These are phyloP conservation scores for Hypomecis punctinalis DNA, from an alignment of 2,888 invertebrate genomes.

Conservation along the genomic window DNA sequence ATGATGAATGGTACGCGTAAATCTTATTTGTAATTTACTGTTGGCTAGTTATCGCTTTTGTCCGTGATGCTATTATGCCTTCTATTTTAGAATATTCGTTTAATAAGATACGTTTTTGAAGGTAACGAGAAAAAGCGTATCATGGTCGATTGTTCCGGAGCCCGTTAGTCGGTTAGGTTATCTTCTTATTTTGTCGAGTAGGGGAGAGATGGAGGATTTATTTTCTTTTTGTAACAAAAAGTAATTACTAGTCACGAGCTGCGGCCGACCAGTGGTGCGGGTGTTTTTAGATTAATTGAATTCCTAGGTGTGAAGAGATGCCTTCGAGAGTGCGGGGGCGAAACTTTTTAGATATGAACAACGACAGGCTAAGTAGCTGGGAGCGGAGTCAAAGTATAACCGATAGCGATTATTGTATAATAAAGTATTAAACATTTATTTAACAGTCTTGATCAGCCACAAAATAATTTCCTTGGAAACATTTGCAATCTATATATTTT, in stretches of 20 bases:
- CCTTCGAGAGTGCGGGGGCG: constrained; percentile 54
- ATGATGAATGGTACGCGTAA: constrained; percentile 75
- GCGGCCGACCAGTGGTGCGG: constrained; percentile 65
- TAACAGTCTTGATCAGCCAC: no score
- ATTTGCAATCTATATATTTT: no score
- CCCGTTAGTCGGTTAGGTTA: constrained; percentile 62
- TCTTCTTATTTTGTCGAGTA: constrained; percentile 58
- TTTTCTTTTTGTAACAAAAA: constrained; percentile 70
- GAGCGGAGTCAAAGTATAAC: constrained; percentile 41
- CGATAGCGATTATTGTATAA: constrained; percentile 18
- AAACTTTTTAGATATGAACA: constrained; percentile 54
- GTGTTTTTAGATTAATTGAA: constrained; percentile 79
- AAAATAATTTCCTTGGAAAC: no score
- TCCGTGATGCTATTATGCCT: constrained; percentile 52
- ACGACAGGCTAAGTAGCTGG: constrained; percentile 8
- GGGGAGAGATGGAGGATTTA: constrained; percentile 53
- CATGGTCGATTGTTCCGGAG: constrained; percentile 66
- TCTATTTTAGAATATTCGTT: constrained; percentile 46
- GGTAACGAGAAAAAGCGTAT: constrained; percentile 56
- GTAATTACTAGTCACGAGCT: constrained; percentile 80
- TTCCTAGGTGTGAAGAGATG: constrained; percentile 80
- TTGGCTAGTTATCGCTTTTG: constrained; percentile 70
- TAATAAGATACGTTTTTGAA: constrained; percentile 44
- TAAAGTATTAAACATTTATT: neutral
- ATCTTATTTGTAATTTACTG: constrained; percentile 75